These are phyloP conservation scores for Willisornis vidua DNA, from an alignment of 2,113 vertebrate genomes.

Conservation along the genomic window DNA sequence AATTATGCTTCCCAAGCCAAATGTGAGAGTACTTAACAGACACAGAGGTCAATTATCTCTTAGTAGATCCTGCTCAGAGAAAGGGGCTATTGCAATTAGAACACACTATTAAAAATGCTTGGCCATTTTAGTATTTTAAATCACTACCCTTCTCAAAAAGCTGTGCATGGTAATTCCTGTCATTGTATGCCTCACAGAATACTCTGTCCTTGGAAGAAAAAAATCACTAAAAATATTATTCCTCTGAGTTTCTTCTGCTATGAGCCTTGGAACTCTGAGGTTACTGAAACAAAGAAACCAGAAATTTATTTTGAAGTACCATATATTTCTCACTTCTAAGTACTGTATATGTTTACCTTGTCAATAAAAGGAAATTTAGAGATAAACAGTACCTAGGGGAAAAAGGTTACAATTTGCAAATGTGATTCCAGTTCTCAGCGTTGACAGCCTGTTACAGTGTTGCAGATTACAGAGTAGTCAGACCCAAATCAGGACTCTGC, in stretches of 20 bases:
- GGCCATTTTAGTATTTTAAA: constrained; percentile 53
- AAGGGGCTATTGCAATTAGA: constrained; percentile 59
- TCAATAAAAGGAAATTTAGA: constrained; percentile 5
- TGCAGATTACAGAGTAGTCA: not conserved
- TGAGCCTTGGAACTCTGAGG: not conserved
- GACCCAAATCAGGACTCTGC: not conserved
- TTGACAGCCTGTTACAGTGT: not conserved
- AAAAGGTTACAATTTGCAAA: not conserved
- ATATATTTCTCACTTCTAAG: not conserved
- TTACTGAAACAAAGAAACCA: not conserved
- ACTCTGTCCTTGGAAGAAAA: constrained; percentile 31
- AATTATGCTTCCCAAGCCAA: constrained; percentile 64
- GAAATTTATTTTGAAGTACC: not conserved
- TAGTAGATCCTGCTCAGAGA: constrained; percentile 47
- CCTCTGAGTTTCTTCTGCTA: constrained; percentile 1
- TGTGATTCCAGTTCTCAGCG: not conserved
- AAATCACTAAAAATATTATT: constrained; percentile 4
- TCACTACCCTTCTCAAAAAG: constrained; percentile 22
- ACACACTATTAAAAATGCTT: constrained; percentile 45
- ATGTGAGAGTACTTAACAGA: constrained; percentile 54
- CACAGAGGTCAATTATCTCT: constrained; percentile 68
- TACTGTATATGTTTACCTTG: not conserved
- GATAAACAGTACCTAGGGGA: not conserved
- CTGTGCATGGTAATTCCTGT: not conserved
- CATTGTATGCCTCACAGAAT: not conserved